Conservation (phyloP, 2,888 invertebrate genomes). For the Drosophila borborema region DNA sequence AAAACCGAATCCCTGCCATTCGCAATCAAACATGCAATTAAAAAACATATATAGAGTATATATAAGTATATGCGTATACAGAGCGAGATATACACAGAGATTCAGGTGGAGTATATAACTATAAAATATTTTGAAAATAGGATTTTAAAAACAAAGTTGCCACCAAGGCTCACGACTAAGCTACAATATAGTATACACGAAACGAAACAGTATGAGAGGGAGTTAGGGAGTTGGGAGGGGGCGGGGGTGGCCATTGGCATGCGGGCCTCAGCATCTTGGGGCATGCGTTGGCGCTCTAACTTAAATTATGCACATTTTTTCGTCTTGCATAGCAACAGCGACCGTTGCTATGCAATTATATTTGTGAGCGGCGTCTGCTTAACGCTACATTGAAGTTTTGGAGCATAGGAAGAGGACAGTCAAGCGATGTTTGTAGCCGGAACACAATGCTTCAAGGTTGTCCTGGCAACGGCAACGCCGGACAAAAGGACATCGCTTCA, state of each 20-base stretch:
- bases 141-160: slow-evolving; percentile 22
- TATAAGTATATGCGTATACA: slow-evolving; percentile 64
- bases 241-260: slow-evolving; percentile 54
- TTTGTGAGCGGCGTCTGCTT: slow-evolving; percentile 43
- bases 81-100: slow-evolving; percentile 39
- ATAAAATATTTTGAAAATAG: slow-evolving; percentile 22
- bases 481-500: slow-evolving; percentile 39
- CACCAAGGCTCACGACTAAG: slow-evolving; percentile 35
- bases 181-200: slow-evolving; percentile 40
- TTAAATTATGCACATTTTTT: slow-evolving; percentile 74
- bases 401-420: slow-evolving; percentile 30
- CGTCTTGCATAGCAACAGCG: slow-evolving; percentile 38
- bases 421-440: slow-evolving; percentile 28
- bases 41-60: slow-evolving; percentile 81
- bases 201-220: slow-evolving; percentile 12
- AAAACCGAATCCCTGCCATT: slow-evolving; percentile 99
- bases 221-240: not conserved
- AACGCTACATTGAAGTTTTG: slow-evolving; percentile 12
- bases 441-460: slow-evolving; percentile 35
- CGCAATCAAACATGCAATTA: slow-evolving; percentile 82
- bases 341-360: slow-evolving; percentile 76
- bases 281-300: slow-evolving; percentile 63
- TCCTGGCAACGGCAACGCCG: slow-evolving; percentile 34
- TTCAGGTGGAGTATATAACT: slow-evolving; percentile 32
- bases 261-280: slow-evolving; percentile 51